Evolutionary conservation across 2,888 invertebrate species (phyloP), one percentile per base, ranked within the genome.

Genomic region (Drosophila lacicola): DNA sequence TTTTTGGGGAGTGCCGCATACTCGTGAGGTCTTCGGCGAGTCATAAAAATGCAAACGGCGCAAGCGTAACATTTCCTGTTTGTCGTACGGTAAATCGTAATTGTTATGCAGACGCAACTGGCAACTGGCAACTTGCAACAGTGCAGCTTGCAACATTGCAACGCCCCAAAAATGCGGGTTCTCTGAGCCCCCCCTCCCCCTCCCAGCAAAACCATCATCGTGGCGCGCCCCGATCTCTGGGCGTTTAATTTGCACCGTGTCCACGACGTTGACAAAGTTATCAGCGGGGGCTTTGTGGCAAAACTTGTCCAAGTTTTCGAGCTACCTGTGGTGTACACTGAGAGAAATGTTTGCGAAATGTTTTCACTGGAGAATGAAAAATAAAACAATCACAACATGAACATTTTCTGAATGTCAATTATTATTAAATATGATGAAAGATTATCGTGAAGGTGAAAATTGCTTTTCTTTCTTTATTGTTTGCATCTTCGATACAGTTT

Each of bases 61-160:
- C 74, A 82, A 83, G 78, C 78, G 75, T 68, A 87, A 72, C 81
- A 78, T 80, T 82, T 82, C 84, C 87, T 87, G 87, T 80, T 81
- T 67, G 70, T 68, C 64, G 64, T 83, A 82, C 87, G 84, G 87
- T 82, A 82, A 80, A 82, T 68, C 50, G 69, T 86, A 82, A 82
- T 82, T 82, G 82, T 83, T 82, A 82, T 83, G 87, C 81, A 79
- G 86, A 82, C 69, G 86, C 76, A 67, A 70, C 67, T 74, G 19
- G 86, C 76, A 67, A 70, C 67, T 74, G 19, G 70, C 63, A 46
- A 50, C 45, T 39, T 39, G 37, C 37, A n/a, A 37, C 37, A 37
- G 4, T 29, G 53, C 53, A 50, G 36, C 49, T 64, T 60, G 63
- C 63, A 47, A 46, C 64, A 60, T 58, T 41, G 77, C 70, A 61